Percentiles rank a stretch among this genome's conserved stretches.
These are phyloP conservation scores for Conomelus anceps DNA, from an alignment of 2,888 invertebrate species.

Conservation along the genomic window DNA sequence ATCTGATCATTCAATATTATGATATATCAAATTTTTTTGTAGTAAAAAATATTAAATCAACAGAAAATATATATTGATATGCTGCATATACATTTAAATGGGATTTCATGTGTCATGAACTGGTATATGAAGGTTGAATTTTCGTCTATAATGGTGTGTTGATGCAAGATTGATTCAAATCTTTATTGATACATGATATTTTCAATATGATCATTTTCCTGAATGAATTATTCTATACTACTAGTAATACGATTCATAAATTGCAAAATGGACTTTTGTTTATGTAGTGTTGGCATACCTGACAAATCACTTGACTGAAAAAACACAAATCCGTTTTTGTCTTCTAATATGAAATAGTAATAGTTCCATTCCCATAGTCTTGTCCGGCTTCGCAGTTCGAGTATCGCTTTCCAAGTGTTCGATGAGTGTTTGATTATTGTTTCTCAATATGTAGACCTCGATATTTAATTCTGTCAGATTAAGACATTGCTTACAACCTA, in stretches of 20 bases:
- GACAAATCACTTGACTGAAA: background rate
- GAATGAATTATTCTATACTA: background rate
- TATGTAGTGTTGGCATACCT: background rate
- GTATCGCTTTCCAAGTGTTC: background rate
- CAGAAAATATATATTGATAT: too few species aligned
- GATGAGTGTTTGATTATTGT: background rate
- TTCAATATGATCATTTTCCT: background rate
- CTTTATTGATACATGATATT: too few species aligned
- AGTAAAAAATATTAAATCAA: too few species aligned
- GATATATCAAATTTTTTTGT: background rate
- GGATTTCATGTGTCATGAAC: too few species aligned
- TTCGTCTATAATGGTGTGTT: too few species aligned
- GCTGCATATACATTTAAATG: too few species aligned
- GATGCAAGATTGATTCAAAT: too few species aligned
- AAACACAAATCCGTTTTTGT: background rate
- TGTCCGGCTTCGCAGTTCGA: background rate
- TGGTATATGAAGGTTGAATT: too few species aligned
- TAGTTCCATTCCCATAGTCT: too few species aligned
- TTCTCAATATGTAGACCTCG: background rate
- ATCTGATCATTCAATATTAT: background rate
- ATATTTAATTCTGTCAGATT: background rate
- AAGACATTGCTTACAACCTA: background rate
- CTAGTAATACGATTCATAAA: background rate
- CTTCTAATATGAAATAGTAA: too few species aligned
- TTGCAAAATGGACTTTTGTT: background rate